Evolutionary conservation across 1,140 invertebrate species (phyloP).

Genomic region (Lucilia sericata): DNA sequence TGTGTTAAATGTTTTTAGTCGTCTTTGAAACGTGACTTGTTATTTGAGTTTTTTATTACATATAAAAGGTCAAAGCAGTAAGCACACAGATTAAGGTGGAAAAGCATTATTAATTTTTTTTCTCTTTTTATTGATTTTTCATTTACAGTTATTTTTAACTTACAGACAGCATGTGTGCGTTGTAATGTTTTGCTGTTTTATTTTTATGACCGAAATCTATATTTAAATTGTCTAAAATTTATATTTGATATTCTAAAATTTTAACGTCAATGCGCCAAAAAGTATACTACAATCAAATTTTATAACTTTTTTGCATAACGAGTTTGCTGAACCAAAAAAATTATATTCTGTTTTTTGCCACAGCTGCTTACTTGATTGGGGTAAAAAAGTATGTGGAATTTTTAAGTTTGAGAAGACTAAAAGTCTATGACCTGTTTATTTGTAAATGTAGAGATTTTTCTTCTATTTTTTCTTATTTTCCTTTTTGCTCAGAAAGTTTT

Average conservation of each 20-base stretch:
- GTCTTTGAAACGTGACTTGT: too few relatives aligned
- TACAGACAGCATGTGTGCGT: too few relatives aligned
- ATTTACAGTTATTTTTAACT: too few relatives aligned
- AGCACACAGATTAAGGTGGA: too few relatives aligned
- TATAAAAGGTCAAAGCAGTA: too few relatives aligned
- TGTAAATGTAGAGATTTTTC: background rate
- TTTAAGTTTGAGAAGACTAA: background rate
- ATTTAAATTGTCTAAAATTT: background rate
- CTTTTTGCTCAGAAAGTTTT: background rate
- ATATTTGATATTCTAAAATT: background rate
- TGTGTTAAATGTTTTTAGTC: too few relatives aligned
- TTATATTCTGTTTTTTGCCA: background rate
- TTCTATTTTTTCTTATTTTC: background rate
- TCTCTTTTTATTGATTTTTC: too few relatives aligned
- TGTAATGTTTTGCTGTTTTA: background rate
- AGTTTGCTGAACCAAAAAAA: background rate
- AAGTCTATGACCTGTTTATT: conserved; percentile 25
- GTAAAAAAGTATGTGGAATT: background rate
- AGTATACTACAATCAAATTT: background rate
- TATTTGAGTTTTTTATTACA: too few relatives aligned
- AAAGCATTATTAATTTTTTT: too few relatives aligned
- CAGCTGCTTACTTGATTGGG: background rate
- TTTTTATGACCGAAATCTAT: background rate
- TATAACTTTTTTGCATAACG: background rate
- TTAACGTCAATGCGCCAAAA: conserved; percentile 24